These are phyloP conservation scores for Candoia aspera DNA, from an alignment of 2,113 vertebrate species.

Conservation along the genomic window DNA sequence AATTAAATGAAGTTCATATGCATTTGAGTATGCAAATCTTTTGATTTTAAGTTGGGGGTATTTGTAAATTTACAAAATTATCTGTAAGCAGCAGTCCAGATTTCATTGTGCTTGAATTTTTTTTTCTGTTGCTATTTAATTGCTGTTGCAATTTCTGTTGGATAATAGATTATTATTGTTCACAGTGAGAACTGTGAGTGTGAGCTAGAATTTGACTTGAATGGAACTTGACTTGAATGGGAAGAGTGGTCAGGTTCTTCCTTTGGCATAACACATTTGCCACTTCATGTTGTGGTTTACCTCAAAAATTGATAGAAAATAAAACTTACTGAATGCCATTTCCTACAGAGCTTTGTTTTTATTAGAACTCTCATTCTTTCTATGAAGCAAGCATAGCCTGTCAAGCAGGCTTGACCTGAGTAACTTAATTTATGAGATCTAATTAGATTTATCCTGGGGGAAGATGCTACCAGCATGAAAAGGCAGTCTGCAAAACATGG, in stretches of 20 bases:
- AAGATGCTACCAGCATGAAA: neutral
- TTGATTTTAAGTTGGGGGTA: neutral
- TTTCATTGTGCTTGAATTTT: neutral
- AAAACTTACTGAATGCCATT: neutral
- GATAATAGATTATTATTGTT: neutral
- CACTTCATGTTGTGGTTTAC: neutral
- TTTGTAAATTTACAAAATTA: neutral
- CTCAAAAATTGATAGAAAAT: constrained; percentile 19
- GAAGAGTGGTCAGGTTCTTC: neutral
- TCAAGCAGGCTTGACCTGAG: constrained; percentile 8
- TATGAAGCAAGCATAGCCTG: constrained; percentile 9
- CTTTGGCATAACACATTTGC: neutral
- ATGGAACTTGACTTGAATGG: neutral
- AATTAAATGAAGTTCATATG: neutral
- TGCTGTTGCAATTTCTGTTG: neutral
- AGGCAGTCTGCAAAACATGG: neutral
- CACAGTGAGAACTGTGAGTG: neutral
- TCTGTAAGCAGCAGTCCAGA: neutral
- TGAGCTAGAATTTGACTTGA: neutral
- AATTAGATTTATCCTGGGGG: neutral
- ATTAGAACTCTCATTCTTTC: constrained; percentile 22
- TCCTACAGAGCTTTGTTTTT: constrained; percentile 10
- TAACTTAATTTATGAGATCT: constrained; percentile 19
- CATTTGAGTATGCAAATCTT: neutral
- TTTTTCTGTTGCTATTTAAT: neutral